Evolutionary conservation across 2,797 vertebrate genomes (phyloP).

Genomic region (Hydrolagus colliei): DNA sequence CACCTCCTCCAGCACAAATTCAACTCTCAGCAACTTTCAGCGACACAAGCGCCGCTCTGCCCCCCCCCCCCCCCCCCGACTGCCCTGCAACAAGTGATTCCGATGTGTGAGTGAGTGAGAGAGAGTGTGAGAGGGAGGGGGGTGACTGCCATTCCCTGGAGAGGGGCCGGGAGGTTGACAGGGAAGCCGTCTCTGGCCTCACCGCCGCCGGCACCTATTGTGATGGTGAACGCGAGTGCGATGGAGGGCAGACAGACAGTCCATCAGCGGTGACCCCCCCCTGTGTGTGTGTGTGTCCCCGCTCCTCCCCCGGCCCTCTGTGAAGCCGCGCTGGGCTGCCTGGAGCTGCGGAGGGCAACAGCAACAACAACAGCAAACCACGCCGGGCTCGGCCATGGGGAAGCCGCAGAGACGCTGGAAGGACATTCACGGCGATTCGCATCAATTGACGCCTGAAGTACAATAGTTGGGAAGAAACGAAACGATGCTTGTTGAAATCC

Average conservation of each 20-base stretch:
- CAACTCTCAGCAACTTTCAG: background rate
- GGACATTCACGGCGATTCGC: background rate
- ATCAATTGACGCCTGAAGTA: background rate
- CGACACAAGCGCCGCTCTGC: background rate
- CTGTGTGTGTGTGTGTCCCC: slow-evolving; percentile 33
- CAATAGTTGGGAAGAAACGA: too few species aligned
- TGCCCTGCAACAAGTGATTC: background rate
- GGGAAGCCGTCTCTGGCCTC: background rate
- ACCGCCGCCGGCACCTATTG: slow-evolving; percentile 55
- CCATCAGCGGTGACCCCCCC: slow-evolving; percentile 54
- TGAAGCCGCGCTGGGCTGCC: too few species aligned
- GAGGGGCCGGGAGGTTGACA: background rate
- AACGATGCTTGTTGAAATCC: too few species aligned
- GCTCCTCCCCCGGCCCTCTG: background rate
- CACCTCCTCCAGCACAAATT: background rate
- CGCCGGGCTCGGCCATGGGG: background rate
- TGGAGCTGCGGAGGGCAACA: too few species aligned
- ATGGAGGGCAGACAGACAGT: slow-evolving; percentile 59
- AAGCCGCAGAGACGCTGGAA: background rate
- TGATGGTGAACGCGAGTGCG: slow-evolving; percentile 78
- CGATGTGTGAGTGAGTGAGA: too few species aligned
- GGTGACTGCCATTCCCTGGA: slow-evolving; percentile 1
- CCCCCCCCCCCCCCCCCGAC: background rate
- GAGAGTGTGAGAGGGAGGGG: background rate
- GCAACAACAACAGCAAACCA: background rate